Percentiles rank a stretch among this genome's conserved stretches.
Evolutionary conservation across 2,797 vertebrate species (phyloP).

Genomic region (Melanotaenia maccullochi): DNA sequence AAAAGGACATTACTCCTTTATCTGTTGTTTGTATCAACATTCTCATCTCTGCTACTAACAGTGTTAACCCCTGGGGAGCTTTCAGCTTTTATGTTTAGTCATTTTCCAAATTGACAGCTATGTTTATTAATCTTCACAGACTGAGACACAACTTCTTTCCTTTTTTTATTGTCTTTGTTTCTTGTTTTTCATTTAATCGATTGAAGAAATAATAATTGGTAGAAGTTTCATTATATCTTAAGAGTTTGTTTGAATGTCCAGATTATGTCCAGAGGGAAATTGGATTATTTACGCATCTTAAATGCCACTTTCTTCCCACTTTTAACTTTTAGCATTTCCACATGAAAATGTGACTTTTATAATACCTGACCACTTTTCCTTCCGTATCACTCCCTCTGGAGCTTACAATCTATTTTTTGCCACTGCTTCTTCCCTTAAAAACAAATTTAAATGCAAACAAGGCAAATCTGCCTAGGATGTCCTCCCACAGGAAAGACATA

Average conservation of each 20-base stretch:
- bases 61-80: slow-evolving; percentile 23
- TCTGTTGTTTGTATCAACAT: slow-evolving; percentile 42
- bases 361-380: slow-evolving; percentile 32
- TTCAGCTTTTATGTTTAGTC: slow-evolving; percentile 30
- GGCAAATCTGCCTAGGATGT: slow-evolving; percentile 54
- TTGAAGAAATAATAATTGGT: slow-evolving; percentile 22
- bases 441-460: slow-evolving; percentile 74
- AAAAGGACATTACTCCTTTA: slow-evolving; percentile 30
- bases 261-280: slow-evolving; percentile 19
- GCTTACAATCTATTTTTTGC: slow-evolving; percentile 31
- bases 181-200: slow-evolving; percentile 34
- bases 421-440: slow-evolving; percentile 30
- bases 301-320: slow-evolving; percentile 17
- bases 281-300: slow-evolving; percentile 39
- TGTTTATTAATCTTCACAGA: slow-evolving; percentile 30
- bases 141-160: background rate
- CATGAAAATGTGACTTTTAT: slow-evolving; percentile 44
- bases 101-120: slow-evolving; percentile 36
- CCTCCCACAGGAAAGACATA: slow-evolving; percentile 60
- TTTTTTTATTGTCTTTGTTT: slow-evolving; percentile 18
- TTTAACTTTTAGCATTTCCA: slow-evolving; percentile 27
- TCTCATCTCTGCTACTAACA: slow-evolving; percentile 16
- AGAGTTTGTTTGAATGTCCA: slow-evolving; percentile 28
- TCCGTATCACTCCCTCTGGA: slow-evolving; percentile 45
- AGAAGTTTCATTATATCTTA: slow-evolving; percentile 33